Evolutionary conservation across 2,113 vertebrate species (phyloP), one percentile per base, ranked within the genome.

Genomic region (Syngnathus typhle): DNA sequence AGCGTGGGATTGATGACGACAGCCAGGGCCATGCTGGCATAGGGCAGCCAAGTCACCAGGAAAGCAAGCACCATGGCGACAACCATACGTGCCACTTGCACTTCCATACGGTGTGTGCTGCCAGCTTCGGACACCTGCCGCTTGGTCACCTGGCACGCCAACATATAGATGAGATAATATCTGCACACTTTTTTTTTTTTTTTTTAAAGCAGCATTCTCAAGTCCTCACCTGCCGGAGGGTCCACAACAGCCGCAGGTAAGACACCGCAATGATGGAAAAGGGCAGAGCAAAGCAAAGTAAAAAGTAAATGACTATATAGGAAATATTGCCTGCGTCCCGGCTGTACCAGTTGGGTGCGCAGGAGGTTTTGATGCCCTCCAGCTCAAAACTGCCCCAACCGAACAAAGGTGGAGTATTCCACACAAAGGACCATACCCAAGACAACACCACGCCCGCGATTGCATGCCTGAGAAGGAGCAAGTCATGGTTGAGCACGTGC

Each of bases 391-490:
- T 89, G 37, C 92, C 91, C 91, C 92, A 93, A 11, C 92, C 90
- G 47, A 93, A 90, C 37, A 92, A 85, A 7, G 91, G 90, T 0
- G 91, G 89, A 0, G 87, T 90, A 79, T 91, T 93, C 90, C 91
- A 92, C 60, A 93, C 68, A 32, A 93, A 90, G 0, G 92, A 93
- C 92, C 91, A 92, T 21, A 88, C 60, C 91, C 92, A 92, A 63
- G 89, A 84, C 23, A 86, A 66, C 4, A 84, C 81, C 38, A 90
- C 84, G 9, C 90, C 90, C 6, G 75, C 79, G 3, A 90, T 75
- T 1, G 90, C 92, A 62, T 91, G 90, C 65, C 82, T 87, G 65
- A 65, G 54, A 44, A 68, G 46, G 7, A 60, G 19, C 60, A 65
- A 32, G 63, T 74, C 52, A 61, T 1, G 21, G 16, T 5, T 18